These are phyloP conservation scores for Sylvia atricapilla DNA, from an alignment of 2,113 vertebrate genomes.

Conservation along the genomic window DNA sequence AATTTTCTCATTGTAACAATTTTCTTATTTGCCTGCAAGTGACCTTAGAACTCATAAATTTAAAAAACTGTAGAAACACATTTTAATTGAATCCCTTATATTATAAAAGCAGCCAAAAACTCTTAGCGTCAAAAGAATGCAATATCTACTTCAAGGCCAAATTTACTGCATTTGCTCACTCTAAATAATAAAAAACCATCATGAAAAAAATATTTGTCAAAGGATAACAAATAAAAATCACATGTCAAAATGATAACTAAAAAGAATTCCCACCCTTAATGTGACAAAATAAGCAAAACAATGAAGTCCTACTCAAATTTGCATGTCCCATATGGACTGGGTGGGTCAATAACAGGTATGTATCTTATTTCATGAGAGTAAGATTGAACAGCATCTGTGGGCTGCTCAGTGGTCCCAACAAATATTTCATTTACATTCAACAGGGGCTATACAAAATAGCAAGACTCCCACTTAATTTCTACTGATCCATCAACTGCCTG, in stretches of 20 bases:
- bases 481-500: not conserved
- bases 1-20: not conserved
- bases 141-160: constrained; percentile 3
- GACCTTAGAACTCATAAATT: not conserved
- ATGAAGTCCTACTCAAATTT: not conserved
- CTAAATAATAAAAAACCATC: constrained; percentile 32
- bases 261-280: not conserved
- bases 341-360: not conserved
- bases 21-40: not conserved
- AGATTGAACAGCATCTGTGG: not conserved
- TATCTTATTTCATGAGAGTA: not conserved
- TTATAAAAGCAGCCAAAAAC: not conserved
- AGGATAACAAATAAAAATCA: constrained; percentile 13
- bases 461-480: not conserved
- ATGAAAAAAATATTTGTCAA: constrained; percentile 3
- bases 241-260: not conserved
- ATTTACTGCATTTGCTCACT: not conserved
- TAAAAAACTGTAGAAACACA: not conserved
- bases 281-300: not conserved
- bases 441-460: not conserved
- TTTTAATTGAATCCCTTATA: not conserved
- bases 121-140: not conserved
- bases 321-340: not conserved
- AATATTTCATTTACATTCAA: not conserved
- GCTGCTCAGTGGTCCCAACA: not conserved